Evolutionary conservation across 1,140 invertebrate species (phyloP).

Genomic region (Drosophila rhopaloa): DNA sequence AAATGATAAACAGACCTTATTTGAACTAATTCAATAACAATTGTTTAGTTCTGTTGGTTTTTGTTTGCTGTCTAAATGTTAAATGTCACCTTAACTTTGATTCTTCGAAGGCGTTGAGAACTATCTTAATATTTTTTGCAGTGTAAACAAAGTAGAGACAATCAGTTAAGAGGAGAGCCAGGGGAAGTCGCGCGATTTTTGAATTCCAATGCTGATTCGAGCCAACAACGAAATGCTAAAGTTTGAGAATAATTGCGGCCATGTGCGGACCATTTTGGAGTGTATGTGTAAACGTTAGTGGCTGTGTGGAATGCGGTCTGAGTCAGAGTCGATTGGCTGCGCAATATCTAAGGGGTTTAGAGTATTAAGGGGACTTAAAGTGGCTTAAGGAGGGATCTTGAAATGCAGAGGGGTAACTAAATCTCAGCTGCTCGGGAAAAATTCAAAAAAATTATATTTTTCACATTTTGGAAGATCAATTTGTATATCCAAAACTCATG

Average conservation of each 20-base stretch:
- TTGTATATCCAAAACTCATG: slow-evolving; percentile 5
- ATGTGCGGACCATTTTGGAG: slow-evolving; percentile 45
- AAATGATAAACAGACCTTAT: background rate
- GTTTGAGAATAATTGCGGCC: slow-evolving; percentile 77
- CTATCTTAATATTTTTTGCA: background rate
- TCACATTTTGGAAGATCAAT: slow-evolving; percentile 15
- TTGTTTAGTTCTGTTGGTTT: too few relatives aligned
- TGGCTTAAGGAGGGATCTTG: background rate
- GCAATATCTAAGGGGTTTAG: slow-evolving; percentile 49
- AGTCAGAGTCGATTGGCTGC: slow-evolving; percentile 60
- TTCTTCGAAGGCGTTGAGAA: background rate
- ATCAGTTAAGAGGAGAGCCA: background rate
- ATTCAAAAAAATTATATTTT: slow-evolving; percentile 30
- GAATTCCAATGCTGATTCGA: slow-evolving; percentile 75
- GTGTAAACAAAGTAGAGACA: slow-evolving; percentile 21
- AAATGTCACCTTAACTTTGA: too few relatives aligned
- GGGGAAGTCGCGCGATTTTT: slow-evolving; percentile 61
- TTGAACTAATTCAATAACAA: too few relatives aligned
- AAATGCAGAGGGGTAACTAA: slow-evolving; percentile 1
- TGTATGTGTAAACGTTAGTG: slow-evolving; percentile 27
- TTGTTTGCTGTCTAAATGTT: too few relatives aligned
- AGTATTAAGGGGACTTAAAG: slow-evolving; percentile 2
- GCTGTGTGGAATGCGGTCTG: slow-evolving; percentile 66
- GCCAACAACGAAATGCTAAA: slow-evolving; percentile 70
- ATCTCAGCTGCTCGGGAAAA: slow-evolving; percentile 15